Evolutionary conservation across 2,113 vertebrate genomes (phyloP), one percentile per base, ranked within the genome.

Genomic region (Oncorhynchus tshawytscha): DNA sequence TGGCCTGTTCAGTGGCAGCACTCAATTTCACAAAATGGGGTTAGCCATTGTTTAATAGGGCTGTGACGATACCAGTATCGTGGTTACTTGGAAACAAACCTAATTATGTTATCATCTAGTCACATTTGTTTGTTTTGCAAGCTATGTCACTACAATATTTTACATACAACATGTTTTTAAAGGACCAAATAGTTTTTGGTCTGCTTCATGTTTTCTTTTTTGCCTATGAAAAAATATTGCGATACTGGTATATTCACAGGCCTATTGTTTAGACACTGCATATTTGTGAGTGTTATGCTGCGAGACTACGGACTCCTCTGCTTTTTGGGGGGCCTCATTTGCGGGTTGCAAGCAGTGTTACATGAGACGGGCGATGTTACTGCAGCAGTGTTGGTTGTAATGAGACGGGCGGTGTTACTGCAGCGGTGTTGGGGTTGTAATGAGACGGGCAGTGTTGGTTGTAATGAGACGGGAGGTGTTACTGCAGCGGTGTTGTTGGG

Each of bases 281-380:
- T 29, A 39, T 3, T n/a, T 13, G n/a, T 9, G 4, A 65, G 39
- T 15, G 59, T 59, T 64, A 6, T 49, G 34, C 57, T 73, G 45
- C 6, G 39, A 11, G 48, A 57, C 9, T 16, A 4, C 24, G 15
- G 34, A 29, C 9, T 65, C 64, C 12, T 27, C 12, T 27, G 13
- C 27, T 29, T 31, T 16, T 2, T 2, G 9, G 39, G 9, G 27
- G 16, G 20, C 34, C 70, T 64, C 4, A 71, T 74, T 69, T 68
- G 69, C 24, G n/a, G 25, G 65, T 72, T 62, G 45, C 51, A 64
- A 65, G 39, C 67, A 2, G n/a, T 62, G 59, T 13, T 65, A 71
- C 65, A 72, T 7, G 4, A 20, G 57, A 6, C 15, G 13, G 22
- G 73, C 64, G 16, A 22, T 72, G 68, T 48, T 75, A 34, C 18